Evolutionary conservation across 2,113 vertebrate species (phyloP).

Genomic region (Rhagologus leucostigma): DNA sequence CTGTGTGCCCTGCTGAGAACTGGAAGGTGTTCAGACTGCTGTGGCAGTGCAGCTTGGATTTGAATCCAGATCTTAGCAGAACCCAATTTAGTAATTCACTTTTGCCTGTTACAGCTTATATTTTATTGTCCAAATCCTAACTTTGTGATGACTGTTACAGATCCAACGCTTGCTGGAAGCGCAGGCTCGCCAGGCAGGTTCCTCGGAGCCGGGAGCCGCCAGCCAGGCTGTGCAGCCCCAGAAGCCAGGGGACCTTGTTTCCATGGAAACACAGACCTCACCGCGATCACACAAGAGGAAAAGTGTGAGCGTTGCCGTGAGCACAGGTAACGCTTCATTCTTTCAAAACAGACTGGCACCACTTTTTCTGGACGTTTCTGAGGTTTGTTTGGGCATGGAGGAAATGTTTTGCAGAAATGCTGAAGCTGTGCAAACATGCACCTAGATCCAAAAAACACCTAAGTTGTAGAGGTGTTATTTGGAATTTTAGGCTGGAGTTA

Average conservation of each 20-base stretch:
- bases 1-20: not conserved
- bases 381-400: not conserved
- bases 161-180: constrained; percentile 91
- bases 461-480: not conserved
- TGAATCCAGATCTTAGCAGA: not conserved
- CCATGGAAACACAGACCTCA: constrained; percentile 62
- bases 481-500: not conserved
- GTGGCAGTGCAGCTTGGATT: not conserved
- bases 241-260: constrained; percentile 55
- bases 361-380: not conserved
- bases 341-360: not conserved
- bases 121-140: not conserved
- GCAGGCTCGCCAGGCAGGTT: constrained; percentile 67
- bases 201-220: not conserved
- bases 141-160: constrained; percentile 57
- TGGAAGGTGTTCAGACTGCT: not conserved
- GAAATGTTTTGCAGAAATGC: not conserved
- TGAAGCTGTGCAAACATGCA: accelerated
- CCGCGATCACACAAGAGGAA: constrained; percentile 39
- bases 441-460: not conserved
- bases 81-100: not conserved
- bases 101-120: not conserved
- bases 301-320: constrained; percentile 89
- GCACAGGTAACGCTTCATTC: constrained; percentile 79
- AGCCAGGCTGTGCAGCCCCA: not conserved